Conservation (phyloP, 2,888 invertebrate species). For the Cremastinae sp. region DNA sequence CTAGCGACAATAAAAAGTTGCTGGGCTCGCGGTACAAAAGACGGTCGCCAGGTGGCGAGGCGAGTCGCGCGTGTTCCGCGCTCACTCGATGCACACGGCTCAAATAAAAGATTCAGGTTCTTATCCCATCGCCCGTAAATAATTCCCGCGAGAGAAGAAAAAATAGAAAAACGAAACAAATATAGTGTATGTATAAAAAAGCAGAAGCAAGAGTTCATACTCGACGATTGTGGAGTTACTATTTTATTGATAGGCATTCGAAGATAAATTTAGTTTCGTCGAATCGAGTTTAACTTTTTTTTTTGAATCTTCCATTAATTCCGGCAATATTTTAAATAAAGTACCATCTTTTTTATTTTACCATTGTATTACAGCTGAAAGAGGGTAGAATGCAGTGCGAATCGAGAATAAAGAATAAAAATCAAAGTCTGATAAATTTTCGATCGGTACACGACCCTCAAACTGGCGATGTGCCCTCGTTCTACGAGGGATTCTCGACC, state of each 20-base stretch:
- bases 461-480: slow-evolving; percentile 34
- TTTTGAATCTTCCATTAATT: no score
- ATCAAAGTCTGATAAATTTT: slow-evolving; percentile 41
- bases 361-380: no score
- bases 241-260: no score
- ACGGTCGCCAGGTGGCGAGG: slow-evolving; percentile 12
- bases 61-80: not conserved
- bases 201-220: no score
- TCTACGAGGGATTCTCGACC: slow-evolving; percentile 22
- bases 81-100: not conserved
- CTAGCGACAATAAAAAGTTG: slow-evolving; percentile 57
- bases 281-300: no score
- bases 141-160: not conserved
- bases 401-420: slow-evolving; percentile 9
- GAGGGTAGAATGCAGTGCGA: not conserved
- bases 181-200: no score
- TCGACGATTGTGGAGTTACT: no score
- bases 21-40: slow-evolving; percentile 22
- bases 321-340: no score
- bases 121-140: slow-evolving; percentile 1
- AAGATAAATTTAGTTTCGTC: no score
- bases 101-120: slow-evolving; percentile 17
- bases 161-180: not conserved
- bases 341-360: no score
- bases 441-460: slow-evolving; percentile 40